These are phyloP conservation scores for Cyanoliseus patagonus DNA, from an alignment of 2,113 vertebrate genomes.

Conservation along the genomic window DNA sequence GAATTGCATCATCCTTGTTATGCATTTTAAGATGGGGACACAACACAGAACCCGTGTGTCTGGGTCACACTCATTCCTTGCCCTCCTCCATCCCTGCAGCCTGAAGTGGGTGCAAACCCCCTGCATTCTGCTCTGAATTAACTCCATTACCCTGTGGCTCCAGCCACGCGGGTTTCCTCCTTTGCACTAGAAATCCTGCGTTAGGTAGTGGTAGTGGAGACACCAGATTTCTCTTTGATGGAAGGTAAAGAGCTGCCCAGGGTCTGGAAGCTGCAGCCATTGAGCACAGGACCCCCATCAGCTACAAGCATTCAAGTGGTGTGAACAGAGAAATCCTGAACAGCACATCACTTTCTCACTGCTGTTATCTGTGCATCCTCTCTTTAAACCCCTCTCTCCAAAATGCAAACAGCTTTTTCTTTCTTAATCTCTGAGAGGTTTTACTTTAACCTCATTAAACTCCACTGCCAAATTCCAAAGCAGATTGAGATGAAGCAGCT, in stretches of 20 bases:
- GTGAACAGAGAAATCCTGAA: not conserved
- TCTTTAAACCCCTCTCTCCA: not conserved
- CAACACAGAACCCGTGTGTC: rapidly evolving
- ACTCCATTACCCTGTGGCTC: rapidly evolving
- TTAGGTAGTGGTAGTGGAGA: not conserved
- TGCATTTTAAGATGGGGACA: not conserved
- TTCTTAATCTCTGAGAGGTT: not conserved
- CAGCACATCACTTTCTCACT: not conserved
- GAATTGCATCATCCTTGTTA: not conserved
- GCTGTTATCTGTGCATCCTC: not conserved
- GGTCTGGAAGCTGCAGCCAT: not conserved
- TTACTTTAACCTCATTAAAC: not conserved
- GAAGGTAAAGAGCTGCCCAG: not conserved
- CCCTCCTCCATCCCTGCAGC: not conserved
- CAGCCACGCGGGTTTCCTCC: rapidly evolving
- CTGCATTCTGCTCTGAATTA: rapidly evolving
- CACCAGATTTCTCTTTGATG: not conserved
- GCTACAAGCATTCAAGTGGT: rapidly evolving
- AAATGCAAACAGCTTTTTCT: not conserved
- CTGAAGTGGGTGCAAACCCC: rapidly evolving
- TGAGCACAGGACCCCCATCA: not conserved
- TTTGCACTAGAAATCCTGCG: not conserved
- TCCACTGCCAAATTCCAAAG: not conserved
- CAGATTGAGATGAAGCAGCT: not conserved
- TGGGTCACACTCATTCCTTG: rapidly evolving